phyloP scores from a whole-genome alignment of 2,797 vertebrate species.

The Limnodromus scolopaceus region DNA sequence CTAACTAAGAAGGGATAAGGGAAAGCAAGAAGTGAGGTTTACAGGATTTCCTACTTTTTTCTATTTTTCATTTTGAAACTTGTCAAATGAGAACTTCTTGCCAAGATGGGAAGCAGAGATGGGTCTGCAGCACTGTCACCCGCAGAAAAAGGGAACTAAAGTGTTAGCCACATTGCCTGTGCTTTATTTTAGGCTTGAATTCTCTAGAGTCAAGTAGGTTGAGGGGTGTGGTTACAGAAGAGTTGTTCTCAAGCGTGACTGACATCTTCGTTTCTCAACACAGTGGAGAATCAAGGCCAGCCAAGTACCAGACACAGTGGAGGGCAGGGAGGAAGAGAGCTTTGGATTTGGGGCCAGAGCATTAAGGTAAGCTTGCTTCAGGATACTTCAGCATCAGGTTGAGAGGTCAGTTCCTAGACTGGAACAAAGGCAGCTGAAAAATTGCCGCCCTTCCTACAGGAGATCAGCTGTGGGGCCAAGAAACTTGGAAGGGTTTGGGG shows the following conservation, averaged over 20 bases:
- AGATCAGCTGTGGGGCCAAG: not conserved
- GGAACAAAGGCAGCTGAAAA: not conserved
- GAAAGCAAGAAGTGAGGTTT: not conserved
- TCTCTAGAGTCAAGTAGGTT: not conserved
- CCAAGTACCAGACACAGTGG: not conserved
- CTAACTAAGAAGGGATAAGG: not conserved
- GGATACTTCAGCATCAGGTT: not conserved
- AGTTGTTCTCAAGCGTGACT: not conserved
- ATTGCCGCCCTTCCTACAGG: not conserved
- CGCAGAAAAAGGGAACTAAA: not conserved
- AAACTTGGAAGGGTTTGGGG: not conserved
- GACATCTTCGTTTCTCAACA: not conserved
- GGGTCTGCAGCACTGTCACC: not conserved
- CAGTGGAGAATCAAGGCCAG: not conserved
- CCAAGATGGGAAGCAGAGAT: not conserved
- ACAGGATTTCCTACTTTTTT: not conserved
- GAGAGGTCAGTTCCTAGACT: not conserved
- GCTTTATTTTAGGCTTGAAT: not conserved
- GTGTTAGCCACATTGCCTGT: too few species aligned
- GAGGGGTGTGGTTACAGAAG: not conserved
- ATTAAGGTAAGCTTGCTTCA: not conserved
- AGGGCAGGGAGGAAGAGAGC: fast-evolving
- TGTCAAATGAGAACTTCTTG: not conserved
- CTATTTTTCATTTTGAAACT: not conserved
- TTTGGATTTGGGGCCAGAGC: not conserved